Conservation (phyloP, 2,113 vertebrate species). For the Scytalopus superciliaris region DNA sequence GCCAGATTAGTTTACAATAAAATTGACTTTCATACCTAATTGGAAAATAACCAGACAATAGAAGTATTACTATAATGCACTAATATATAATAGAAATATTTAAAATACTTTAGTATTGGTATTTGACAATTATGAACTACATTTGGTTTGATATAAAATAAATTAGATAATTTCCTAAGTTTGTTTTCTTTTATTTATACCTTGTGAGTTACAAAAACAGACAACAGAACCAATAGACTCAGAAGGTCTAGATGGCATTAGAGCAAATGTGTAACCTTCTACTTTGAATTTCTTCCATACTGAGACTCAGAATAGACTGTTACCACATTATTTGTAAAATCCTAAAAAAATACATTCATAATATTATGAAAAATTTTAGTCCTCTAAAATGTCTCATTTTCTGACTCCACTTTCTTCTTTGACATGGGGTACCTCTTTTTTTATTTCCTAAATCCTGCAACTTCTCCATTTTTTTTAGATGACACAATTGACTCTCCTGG, state of each 20-base stretch:
- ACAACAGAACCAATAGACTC: not conserved
- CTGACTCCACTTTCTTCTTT: not conserved
- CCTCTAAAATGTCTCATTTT: not conserved
- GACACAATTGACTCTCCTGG: not conserved
- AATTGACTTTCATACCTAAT: not conserved
- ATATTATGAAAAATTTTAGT: not conserved
- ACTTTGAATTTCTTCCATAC: not conserved
- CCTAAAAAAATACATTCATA: not conserved
- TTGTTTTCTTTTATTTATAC: not conserved
- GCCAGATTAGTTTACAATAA: not conserved
- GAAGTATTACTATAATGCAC: no score
- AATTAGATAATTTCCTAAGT: not conserved
- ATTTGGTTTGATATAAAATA: not conserved
- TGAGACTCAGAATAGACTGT: not conserved
- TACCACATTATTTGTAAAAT: not conserved
- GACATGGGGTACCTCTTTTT: fast-evolving
- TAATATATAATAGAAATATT: not conserved
- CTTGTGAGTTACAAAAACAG: not conserved
- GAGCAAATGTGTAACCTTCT: not conserved
- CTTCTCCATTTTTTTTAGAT: not conserved
- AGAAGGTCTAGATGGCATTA: not conserved
- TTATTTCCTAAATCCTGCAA: not conserved
- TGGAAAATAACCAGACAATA: fast-evolving
- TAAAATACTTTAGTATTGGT: no score
- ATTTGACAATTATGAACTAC: not conserved